Evolutionary conservation across 2,797 vertebrate genomes (phyloP).

Genomic region (Ceryle rudis): DNA sequence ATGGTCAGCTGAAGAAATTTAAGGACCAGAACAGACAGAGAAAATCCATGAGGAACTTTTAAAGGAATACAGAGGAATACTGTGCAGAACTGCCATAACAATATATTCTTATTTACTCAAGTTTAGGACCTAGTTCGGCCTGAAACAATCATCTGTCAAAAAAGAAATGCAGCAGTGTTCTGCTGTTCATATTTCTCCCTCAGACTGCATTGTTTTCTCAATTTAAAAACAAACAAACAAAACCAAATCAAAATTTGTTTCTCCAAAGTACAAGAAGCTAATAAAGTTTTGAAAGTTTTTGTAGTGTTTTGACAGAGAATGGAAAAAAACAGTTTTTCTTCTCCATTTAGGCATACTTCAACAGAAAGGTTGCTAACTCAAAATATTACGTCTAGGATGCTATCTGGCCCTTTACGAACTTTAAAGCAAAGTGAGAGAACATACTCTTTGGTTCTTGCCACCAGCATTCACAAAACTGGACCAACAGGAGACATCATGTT

Average conservation of each 20-base stretch:
- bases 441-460: not conserved
- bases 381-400: rapidly evolving
- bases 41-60: not conserved
- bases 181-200: not conserved
- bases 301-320: not conserved
- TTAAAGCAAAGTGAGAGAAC: not conserved
- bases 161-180: not conserved
- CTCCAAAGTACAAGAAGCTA: not conserved
- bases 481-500: not conserved
- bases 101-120: not conserved
- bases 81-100: not conserved
- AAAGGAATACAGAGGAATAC: not conserved
- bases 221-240: not conserved
- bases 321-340: not conserved
- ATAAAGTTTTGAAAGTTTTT: not conserved
- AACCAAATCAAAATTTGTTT: rapidly evolving
- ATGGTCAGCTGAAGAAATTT: not conserved
- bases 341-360: not conserved
- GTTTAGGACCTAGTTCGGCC: not conserved
- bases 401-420: not conserved
- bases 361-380: not conserved
- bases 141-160: not conserved
- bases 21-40: not conserved
- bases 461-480: not conserved
- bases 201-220: not conserved